A percentile compares a stretch with the other conserved stretches of the same genome.
Evolutionary conservation across 2,113 vertebrate species (phyloP).

Genomic region (Megaptera novaeangliae): DNA sequence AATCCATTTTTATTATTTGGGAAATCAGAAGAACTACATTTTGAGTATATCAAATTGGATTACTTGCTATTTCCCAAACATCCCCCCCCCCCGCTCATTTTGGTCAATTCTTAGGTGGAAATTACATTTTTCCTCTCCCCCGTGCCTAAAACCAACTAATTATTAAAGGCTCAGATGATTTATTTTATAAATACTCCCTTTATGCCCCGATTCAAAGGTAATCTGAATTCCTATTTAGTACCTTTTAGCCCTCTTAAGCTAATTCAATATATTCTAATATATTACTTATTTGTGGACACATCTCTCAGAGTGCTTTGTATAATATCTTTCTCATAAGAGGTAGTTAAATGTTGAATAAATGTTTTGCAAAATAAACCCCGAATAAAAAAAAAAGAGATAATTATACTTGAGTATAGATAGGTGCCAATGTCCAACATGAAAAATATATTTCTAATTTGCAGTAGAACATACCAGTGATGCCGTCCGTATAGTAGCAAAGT

Average conservation of each 20-base stretch:
- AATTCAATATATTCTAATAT: constrained; percentile 15
- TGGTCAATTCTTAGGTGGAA: not conserved
- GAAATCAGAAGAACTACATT: constrained; percentile 26
- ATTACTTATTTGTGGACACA: not conserved
- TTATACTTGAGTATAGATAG: not conserved
- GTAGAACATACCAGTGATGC: constrained; percentile 90
- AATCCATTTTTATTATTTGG: not conserved
- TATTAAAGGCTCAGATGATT: constrained; percentile 15
- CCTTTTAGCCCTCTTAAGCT: not conserved
- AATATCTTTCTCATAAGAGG: not conserved
- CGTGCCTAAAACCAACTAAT: not conserved
- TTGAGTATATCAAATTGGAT: not conserved
- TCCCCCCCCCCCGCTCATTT: not conserved
- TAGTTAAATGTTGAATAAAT: not conserved
- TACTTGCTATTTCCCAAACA: not conserved
- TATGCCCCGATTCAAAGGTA: not conserved
- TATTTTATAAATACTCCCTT: constrained; percentile 20
- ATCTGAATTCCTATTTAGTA: constrained; percentile 34
- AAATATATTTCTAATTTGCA: not conserved
- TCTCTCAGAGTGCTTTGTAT: not conserved
- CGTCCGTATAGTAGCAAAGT: constrained; percentile 98
- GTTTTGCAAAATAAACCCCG: not conserved
- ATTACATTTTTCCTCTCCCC: not conserved
- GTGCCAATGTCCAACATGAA: not conserved
- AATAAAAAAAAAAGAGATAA: not conserved